Percentiles rank a stretch among this genome's conserved stretches.
Evolutionary conservation across 2,888 invertebrate genomes (phyloP).

Genomic region (Noctua pronuba): DNA sequence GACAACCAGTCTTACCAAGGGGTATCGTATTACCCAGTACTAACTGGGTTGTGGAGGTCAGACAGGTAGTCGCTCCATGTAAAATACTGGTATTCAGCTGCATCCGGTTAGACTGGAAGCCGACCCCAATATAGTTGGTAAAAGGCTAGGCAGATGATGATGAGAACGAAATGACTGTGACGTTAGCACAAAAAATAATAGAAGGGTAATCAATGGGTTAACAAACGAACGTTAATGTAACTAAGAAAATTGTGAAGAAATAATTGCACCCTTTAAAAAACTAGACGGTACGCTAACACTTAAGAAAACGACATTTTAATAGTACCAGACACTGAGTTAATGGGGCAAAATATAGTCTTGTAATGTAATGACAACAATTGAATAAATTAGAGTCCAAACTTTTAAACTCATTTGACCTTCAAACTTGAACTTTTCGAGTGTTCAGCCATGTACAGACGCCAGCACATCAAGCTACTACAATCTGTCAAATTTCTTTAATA

Average conservation of each 20-base stretch:
- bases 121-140: too few relatives aligned
- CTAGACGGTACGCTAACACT: background rate
- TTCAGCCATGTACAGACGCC: background rate
- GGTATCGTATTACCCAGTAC: too few relatives aligned
- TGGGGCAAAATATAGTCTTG: slow-evolving; percentile 2
- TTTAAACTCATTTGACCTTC: slow-evolving; percentile 35
- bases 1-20: too few relatives aligned
- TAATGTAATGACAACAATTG: slow-evolving; percentile 25
- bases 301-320: background rate
- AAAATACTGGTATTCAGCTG: too few relatives aligned
- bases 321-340: background rate
- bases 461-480: too few relatives aligned
- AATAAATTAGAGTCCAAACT: slow-evolving; percentile 24
- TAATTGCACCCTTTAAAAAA: background rate
- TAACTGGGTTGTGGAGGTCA: too few relatives aligned
- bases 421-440: slow-evolving; percentile 26
- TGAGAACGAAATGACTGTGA: slow-evolving; percentile 25
- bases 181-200: background rate
- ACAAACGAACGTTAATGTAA: background rate
- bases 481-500: too few relatives aligned
- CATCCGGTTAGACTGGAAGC: too few relatives aligned
- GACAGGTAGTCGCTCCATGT: too few relatives aligned
- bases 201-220: background rate
- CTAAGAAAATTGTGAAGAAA: background rate
- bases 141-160: too few relatives aligned